phyloP scores from a whole-genome alignment of 2,797 vertebrate species.

The Lithobates pipiens region DNA sequence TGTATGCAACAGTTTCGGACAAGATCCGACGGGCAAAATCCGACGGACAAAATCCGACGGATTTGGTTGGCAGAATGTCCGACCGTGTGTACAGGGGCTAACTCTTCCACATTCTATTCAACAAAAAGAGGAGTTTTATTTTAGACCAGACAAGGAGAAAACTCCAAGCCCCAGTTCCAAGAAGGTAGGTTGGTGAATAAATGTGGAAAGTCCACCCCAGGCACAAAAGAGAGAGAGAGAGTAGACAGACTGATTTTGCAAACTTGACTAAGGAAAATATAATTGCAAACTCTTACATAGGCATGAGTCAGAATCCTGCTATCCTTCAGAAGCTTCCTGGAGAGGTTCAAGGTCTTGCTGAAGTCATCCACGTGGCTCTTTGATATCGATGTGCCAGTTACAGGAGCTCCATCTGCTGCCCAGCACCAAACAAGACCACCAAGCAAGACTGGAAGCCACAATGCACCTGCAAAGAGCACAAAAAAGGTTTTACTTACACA shows the following conservation, averaged over 20 bases:
- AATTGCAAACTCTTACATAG: constrained; percentile 32
- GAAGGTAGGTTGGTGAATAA: not conserved
- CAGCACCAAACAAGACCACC: not conserved
- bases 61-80: no score
- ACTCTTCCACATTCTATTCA: no score
- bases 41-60: no score
- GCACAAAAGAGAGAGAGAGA: not conserved
- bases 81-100: no score
- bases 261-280: not conserved
- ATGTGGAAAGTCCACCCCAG: not conserved
- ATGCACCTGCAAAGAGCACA: not conserved
- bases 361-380: constrained; percentile 18
- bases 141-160: no score
- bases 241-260: not conserved
- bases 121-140: no score
- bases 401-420: not conserved
- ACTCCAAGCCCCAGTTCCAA: not conserved
- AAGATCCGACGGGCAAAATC: no score
- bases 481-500: not conserved
- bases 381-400: not conserved
- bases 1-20: no score
- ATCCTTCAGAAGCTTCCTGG: constrained; percentile 27
- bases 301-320: constrained; percentile 8
- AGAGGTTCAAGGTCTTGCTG: constrained; percentile 25
- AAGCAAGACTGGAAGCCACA: constrained; percentile 15